Evolutionary conservation across 2,113 vertebrate genomes (phyloP), one percentile per base, ranked within the genome.

Genomic region (Centropristis striata): DNA sequence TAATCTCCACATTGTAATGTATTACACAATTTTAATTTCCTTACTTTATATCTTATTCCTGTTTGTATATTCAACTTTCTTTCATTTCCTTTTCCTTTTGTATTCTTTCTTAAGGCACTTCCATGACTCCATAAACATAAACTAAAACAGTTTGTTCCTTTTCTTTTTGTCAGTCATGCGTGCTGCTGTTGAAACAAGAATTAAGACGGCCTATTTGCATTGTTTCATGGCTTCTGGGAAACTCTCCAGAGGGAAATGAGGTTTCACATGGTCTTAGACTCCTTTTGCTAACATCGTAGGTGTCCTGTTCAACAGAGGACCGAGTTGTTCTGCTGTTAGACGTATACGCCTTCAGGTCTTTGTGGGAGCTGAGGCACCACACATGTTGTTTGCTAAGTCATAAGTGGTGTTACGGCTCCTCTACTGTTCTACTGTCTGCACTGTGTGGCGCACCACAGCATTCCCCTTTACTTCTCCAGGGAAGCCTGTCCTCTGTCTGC

Each of bases 301-400:
- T 27, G 9, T 6, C 57, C 9, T 0, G 39, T 46, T 74, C 39
- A 74, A 59, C 81, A 76, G 54, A 60, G 4, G 39, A 27, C 15
- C 32, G 54, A 20, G 67, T 71, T 77, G 64, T 46, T 83, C 27
- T 36, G 23, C 18, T 68, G 60, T 69, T 66, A 10, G 14, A 36
- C 25, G 46, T 2, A n/a, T 68, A 71, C 44, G 49, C 73, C 39
- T 81, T 9, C 61, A 47, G 63, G 67, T 60, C 41, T 53, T 27
- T 61, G 44, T 73, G 61, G 59, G 80, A 82, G 64, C 54, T 50
- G 77, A 73, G 21, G 46, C 75, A 44, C n/a, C 58, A 68, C 81
- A 86, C 81, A 88, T 83, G 86, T 36, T 71, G 0, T 82, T 57
- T 84, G 74, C 63, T 53, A 10, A 53, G 68, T 80, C 25, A 13